Conservation (phyloP, 2,888 invertebrate genomes). For the Noctua fimbriata region DNA sequence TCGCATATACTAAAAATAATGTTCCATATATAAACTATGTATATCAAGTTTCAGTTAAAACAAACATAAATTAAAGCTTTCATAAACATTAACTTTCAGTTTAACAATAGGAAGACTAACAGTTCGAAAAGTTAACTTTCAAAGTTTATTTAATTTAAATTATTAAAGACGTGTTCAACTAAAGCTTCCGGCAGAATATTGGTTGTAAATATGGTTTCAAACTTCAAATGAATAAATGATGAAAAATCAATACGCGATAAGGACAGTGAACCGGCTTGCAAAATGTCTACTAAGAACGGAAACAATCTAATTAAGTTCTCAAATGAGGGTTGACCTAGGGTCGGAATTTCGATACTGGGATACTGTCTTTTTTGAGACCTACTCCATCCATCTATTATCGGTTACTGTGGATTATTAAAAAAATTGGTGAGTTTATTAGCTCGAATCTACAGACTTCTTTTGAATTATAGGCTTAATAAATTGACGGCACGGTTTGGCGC, state of each 20-base stretch:
- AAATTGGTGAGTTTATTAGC: neutral
- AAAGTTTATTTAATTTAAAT: neutral
- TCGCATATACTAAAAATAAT: too few relatives aligned
- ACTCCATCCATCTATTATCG: neutral
- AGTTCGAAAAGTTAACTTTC: neutral
- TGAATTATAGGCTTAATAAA: neutral
- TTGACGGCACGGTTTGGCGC: too few relatives aligned
- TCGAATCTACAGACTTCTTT: neutral
- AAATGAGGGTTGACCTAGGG: neutral
- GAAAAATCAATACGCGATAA: neutral
- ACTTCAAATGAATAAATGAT: neutral
- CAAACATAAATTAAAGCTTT: neutral
- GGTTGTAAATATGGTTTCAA: neutral
- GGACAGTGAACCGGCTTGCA: neutral
- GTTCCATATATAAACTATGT: too few relatives aligned
- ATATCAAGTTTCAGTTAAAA: neutral
- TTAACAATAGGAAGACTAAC: neutral
- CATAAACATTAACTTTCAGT: neutral
- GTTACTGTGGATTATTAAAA: neutral
- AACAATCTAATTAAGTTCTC: constrained; percentile 23
- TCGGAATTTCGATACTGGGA: neutral
- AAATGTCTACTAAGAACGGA: constrained; percentile 1
- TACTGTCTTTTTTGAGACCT: neutral
- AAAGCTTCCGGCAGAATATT: neutral
- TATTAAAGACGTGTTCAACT: neutral